Base-by-base conservation (phyloP, 1,140 invertebrate genomes). In the Apis mellifera region DNA sequence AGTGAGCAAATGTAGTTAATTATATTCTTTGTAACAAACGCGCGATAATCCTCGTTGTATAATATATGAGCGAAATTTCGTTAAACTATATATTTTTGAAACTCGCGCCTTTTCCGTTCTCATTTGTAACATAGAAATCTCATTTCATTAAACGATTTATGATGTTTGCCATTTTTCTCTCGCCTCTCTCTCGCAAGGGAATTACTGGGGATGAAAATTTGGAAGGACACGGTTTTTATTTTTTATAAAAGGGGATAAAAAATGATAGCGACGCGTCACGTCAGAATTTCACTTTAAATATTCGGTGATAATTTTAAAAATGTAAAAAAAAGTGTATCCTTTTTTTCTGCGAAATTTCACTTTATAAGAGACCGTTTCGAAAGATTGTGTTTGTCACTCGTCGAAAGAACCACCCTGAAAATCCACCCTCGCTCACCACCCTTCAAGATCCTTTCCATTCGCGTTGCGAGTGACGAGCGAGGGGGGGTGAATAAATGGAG, bases 401-500 rank as follows among this genome's bases (percentile, higher is more conserved):
- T n/a, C 17, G 48, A 26, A 54, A 55, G 64, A 74, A 82, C 77
- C 60, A 19, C 65, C 23, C 65, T 71, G 84, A 54, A 85, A 75
- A 86, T 82, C 72, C 80, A n/a, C 13, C n/a, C 60, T 82, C 78
- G 50, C 54, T n/a, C n/a, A n/a, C n/a, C n/a, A n/a, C 55, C 72
- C 32, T 32, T 42, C 50, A 7, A 32, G 48, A 21, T 26, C 19
- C 19, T 52, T 23, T 83, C 62, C 69, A 23, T 42, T 50, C 52
- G 42, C 55, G 70, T 60, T 70, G n/a, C 48, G 64, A 78, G 55
- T 78, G 79, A 86, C 84, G 79, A 83, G 72, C 77, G 60, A 86
- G 83, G 74, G 72, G 79, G 32, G 77, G 75, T 71, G 85, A 86
- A 86, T 86, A 86, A 86, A 86, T 86, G 85, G 85, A 72, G 69